Base-by-base conservation (phyloP, 1,140 invertebrate species). In the Paraescarpia echinospica region DNA sequence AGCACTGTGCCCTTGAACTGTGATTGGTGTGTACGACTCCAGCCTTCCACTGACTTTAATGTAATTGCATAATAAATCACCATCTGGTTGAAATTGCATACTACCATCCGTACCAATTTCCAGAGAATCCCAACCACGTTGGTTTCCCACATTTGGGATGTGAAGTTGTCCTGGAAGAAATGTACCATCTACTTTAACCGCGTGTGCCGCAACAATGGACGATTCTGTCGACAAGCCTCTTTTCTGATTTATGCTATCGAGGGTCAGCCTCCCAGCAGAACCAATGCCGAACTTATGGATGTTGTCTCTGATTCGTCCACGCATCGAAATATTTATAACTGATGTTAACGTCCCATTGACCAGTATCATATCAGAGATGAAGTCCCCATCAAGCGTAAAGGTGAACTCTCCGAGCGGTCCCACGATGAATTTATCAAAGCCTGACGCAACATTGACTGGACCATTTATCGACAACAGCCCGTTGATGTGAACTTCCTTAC, bases 221-320 rank as follows among this genome's bases (percentile, higher is more conserved):
- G 59, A 5, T 77, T 18, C 22, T 77, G 59, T 27, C 59, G 22
- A 31, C 27, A 77, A 27, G 59, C 2, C 59, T 14, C 27, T 77
- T 18, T 77, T 77, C 22, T 77, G 59, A 77, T 31, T 77, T 18
- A 31, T 22, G 59, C 22, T 77, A 31, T 77, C 59, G 22, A 77
- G 59, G 8, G 33, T 34, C 34, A 90, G 89, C 89, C 34, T 22
- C 14, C 89, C 89, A 33, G 33, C 1, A 34, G 35, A 34, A 31
- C 89, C 89, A n/a, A 90, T 35, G 34, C 92, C 89, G 59, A 51
- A 93, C n/a, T 93, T 89, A 18, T 93, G 90, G 34, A 93, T 89
- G 33, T 27, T 93, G 35, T 92, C 33, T 31, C 92, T 92, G 34
- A 89, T 14, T 34, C 35, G 90, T 41, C 94, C 94, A 22, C 91